Conservation (phyloP, 1,140 invertebrate genomes). For the Euura lappo region DNA sequence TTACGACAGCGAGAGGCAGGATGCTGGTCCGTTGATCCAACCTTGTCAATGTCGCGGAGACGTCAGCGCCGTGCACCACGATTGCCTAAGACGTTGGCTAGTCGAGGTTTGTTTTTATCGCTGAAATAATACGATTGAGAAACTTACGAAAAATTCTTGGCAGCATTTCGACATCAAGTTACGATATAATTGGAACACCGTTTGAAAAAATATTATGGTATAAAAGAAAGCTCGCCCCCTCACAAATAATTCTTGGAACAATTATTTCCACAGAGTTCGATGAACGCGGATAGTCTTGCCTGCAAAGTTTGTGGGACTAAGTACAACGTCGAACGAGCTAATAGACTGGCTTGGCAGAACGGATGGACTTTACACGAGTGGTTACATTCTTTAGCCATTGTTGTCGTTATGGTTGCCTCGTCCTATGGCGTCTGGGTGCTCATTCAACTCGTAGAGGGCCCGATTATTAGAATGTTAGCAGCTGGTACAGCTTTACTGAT, state of each 20-base stretch:
- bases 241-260: conserved; percentile 13
- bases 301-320: conserved; percentile 83
- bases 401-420: conserved; percentile 74
- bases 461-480: conserved; percentile 78
- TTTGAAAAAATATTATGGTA: too few species aligned
- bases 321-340: conserved; percentile 76
- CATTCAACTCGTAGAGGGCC: conserved; percentile 79
- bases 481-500: conserved; percentile 82
- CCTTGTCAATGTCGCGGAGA: conserved; percentile 91
- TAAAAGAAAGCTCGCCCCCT: too few species aligned
- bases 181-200: too few species aligned
- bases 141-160: too few species aligned
- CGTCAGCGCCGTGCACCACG: conserved; percentile 88
- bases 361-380: conserved; percentile 83
- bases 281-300: conserved; percentile 69
- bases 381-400: conserved; percentile 73
- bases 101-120: conserved; percentile 67
- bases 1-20: conserved; percentile 81
- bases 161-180: too few species aligned
- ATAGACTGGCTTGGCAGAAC: conserved; percentile 79
- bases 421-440: conserved; percentile 81
- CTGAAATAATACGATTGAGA: too few species aligned
- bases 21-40: conserved; percentile 81
- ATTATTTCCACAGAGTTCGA: conserved; percentile 64
- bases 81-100: conserved; percentile 89